These are phyloP conservation scores for Lucinisca nassula DNA, from an alignment of 2,888 invertebrate species.

Conservation along the genomic window DNA sequence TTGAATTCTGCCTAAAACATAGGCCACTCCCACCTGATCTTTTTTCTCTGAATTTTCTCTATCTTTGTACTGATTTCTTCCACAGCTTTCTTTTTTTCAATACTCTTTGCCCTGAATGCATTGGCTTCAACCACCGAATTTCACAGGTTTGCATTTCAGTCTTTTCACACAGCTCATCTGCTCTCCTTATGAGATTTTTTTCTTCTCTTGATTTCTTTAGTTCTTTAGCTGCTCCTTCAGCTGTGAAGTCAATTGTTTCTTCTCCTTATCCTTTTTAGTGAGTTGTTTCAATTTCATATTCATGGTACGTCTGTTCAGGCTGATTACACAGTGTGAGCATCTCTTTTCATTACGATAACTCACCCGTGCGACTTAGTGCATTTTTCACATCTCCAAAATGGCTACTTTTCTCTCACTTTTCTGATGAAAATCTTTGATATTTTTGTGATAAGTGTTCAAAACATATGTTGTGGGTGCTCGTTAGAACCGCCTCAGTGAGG, in stretches of 20 bases:
- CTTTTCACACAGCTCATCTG: not conserved
- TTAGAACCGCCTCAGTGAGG: too few species aligned
- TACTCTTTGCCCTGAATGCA: not conserved
- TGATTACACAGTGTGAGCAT: not conserved
- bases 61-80: not conserved
- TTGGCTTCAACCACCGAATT: conserved; percentile 10
- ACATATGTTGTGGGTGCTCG: too few species aligned
- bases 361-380: too few species aligned
- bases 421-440: too few species aligned
- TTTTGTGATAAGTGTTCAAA: too few species aligned
- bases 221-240: not conserved
- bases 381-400: too few species aligned
- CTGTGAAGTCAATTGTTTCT: conserved; percentile 1
- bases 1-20: not conserved
- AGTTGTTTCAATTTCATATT: conserved; percentile 2
- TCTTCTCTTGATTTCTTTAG: not conserved
- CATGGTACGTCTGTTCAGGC: not conserved
- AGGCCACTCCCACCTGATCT: not conserved
- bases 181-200: conserved; percentile 5
- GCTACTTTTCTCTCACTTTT: too few species aligned
- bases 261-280: not conserved
- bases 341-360: not conserved
- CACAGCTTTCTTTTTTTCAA: not conserved
- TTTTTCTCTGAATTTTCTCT: conserved; percentile 4
- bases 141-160: not conserved